Evolutionary conservation across 2,113 vertebrate species (phyloP).

Genomic region (Gavialis gangeticus): DNA sequence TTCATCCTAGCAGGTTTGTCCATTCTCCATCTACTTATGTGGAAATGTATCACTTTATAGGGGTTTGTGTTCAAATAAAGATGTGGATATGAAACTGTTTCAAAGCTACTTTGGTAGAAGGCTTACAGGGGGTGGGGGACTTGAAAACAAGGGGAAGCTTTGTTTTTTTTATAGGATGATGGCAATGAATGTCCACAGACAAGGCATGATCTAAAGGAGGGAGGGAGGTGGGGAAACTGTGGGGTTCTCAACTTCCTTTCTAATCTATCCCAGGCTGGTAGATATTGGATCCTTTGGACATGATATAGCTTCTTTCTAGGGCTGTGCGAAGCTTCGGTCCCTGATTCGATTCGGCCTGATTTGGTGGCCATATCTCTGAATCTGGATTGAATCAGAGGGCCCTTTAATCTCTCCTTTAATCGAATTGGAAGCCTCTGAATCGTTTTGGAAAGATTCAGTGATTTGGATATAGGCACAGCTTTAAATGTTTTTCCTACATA

Average conservation of each 20-base stretch:
- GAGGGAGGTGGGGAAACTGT: neutral
- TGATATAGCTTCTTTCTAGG: neutral
- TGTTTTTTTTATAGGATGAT: neutral
- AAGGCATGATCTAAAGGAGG: neutral
- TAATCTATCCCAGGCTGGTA: accelerated
- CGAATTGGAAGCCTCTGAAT: too few relatives aligned
- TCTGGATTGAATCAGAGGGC: too few relatives aligned
- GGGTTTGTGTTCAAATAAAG: slow-evolving; percentile 26
- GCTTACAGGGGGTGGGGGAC: neutral
- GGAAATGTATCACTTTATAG: slow-evolving; percentile 34
- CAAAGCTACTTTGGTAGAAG: neutral
- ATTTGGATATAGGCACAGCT: too few relatives aligned
- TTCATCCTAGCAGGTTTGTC: slow-evolving; percentile 40
- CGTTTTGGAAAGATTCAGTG: too few relatives aligned
- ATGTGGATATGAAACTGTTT: neutral
- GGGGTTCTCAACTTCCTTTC: neutral
- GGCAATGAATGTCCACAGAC: accelerated
- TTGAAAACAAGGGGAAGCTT: neutral
- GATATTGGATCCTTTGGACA: neutral
- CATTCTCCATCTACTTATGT: neutral
- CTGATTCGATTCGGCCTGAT: too few relatives aligned
- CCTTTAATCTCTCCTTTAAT: too few relatives aligned
- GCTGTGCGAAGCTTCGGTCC: neutral
- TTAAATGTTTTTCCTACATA: too few relatives aligned
- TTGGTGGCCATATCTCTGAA: too few relatives aligned